Base-by-base conservation (phyloP, 2,113 vertebrate species). In the Plotosus lineatus region DNA sequence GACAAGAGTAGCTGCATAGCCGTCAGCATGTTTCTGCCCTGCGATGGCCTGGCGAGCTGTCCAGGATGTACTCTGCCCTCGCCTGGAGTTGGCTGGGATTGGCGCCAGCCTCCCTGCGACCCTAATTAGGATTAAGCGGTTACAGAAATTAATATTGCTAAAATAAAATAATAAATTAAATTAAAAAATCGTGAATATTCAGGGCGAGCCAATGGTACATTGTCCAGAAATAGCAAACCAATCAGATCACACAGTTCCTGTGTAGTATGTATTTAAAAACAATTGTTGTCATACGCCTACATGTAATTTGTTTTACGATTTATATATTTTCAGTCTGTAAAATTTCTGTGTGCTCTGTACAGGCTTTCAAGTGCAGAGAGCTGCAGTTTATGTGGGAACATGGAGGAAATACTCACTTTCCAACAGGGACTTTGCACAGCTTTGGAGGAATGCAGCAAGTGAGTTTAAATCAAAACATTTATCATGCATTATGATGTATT, bases 391-490 rank as follows among this genome's bases (percentile, higher is more conserved):
- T 91, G 95, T 88, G 98, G 97, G 65, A 99, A 99, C 56, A 92
- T 98, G 75, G 98, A 99, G 82, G 97, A 99, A 87, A 93, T 99
- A 78, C 95, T 94, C 73, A 90, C 92, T 1, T 99, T 99, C 91
- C 98, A 99, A 88, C 98, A 98, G 87, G 95, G 91, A 0, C 92
- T 99, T 9, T 96, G 95, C 88, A 94, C 94, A 83, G 84, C 95
- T 81, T 90, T 99, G 90, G 98, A 99, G 90, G 98, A 99, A 81
- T 96, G 95, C 86, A 93, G 94, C 31, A 98, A 97, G 98, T 99
- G 94, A 94, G 96, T 77, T 28, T 73, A 33, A 46, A 74, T 14
- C 6, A 26, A 79, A 10, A 79, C 4, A 23, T 69, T 46, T 63
- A 6, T n/a, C 1, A 21, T 38, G n/a, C 36, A 84, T 23, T 17